Conservation (phyloP, 2,113 vertebrate species). For the Cephalopholis sonnerati region DNA sequence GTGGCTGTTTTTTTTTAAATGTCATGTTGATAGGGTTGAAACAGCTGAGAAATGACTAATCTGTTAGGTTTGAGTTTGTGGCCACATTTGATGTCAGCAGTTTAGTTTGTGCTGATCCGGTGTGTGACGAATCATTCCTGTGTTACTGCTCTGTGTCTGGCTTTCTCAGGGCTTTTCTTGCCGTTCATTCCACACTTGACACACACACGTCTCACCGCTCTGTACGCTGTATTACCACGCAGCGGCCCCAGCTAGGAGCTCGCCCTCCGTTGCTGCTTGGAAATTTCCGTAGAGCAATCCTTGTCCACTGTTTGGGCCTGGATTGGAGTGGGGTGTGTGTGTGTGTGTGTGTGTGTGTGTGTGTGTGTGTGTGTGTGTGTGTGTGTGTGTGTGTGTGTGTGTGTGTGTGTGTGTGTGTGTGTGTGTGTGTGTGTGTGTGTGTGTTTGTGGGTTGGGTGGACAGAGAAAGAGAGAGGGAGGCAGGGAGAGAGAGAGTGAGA, state of each 20-base stretch:
- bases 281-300: conserved; percentile 81
- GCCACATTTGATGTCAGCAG: conserved; percentile 27
- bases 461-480: conserved; percentile 12
- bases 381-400: no score
- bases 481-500: conserved; percentile 26
- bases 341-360: conserved; percentile 32
- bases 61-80: neutral
- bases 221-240: conserved; percentile 63
- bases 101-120: conserved; percentile 41
- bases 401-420: no score
- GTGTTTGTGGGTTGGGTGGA: conserved; percentile 1
- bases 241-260: conserved; percentile 38
- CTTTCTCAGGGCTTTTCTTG: conserved; percentile 12
- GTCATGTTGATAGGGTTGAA: conserved; percentile 28
- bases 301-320: conserved; percentile 60
- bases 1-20: neutral
- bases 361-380: conserved; percentile 20
- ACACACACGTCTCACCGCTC: conserved; percentile 28
- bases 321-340: conserved; percentile 23
- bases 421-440: no score
- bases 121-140: conserved; percentile 33
- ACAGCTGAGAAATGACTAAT: conserved; percentile 18
- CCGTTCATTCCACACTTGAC: neutral
- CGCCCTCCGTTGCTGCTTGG: conserved; percentile 58
- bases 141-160: conserved; percentile 23